phyloP scores from a whole-genome alignment of 2,113 vertebrate species.

The Misgurnus anguillicaudatus region DNA sequence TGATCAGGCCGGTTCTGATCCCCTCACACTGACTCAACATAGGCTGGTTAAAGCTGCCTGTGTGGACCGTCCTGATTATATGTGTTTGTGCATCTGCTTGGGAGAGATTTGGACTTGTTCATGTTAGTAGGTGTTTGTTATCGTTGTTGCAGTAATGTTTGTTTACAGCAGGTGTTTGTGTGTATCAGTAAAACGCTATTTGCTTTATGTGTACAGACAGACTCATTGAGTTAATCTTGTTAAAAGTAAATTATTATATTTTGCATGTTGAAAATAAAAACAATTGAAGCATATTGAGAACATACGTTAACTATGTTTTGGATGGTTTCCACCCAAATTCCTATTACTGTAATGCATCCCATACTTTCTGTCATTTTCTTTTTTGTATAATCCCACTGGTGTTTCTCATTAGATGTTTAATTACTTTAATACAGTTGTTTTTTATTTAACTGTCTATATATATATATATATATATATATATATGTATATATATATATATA shows the following conservation, averaged over 20 bases:
- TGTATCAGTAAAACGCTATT: constrained; percentile 12
- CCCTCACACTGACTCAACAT: constrained; percentile 53
- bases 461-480: too few relatives aligned
- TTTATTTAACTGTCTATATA: not conserved
- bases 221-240: not conserved
- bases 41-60: constrained; percentile 46
- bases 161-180: constrained; percentile 10
- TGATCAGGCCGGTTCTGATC: constrained; percentile 57
- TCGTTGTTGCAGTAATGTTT: constrained; percentile 26
- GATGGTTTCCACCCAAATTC: not conserved
- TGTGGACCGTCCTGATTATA: constrained; percentile 30
- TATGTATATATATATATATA: too few relatives aligned
- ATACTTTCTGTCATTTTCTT: not conserved
- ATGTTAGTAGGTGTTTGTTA: constrained; percentile 15
- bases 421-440: not conserved
- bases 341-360: not conserved
- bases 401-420: not conserved
- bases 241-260: too few relatives aligned
- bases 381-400: not conserved
- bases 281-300: not conserved
- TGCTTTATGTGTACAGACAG: constrained; percentile 11
- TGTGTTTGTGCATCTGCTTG: constrained; percentile 28
- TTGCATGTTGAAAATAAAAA: too few relatives aligned
- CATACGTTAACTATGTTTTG: not conserved
- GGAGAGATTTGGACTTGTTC: constrained; percentile 31